Percentiles rank a stretch among this genome's conserved stretches.
These are phyloP conservation scores for Echeneis naucrates DNA, from an alignment of 2,797 vertebrate genomes.

Conservation along the genomic window DNA sequence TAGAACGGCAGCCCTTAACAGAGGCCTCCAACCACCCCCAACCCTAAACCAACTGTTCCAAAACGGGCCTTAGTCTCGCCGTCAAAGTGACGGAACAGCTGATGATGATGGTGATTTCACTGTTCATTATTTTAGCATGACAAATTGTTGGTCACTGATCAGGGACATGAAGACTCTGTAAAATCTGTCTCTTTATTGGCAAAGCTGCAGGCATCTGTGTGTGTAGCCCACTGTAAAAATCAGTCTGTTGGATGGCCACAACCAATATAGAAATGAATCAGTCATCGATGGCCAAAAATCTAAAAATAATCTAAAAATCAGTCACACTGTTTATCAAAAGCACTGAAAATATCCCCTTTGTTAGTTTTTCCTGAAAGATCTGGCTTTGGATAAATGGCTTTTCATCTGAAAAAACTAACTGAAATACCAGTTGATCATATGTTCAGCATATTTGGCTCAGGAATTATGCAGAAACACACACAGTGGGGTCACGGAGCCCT, in stretches of 20 bases:
- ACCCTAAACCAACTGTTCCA: background rate
- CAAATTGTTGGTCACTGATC: background rate
- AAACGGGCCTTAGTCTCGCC: no score
- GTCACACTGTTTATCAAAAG: constrained; percentile 41
- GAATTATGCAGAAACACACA: constrained; percentile 35
- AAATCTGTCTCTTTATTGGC: background rate
- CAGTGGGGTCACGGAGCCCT: constrained; percentile 28
- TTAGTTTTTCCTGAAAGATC: constrained; percentile 35
- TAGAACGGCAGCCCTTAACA: constrained; percentile 3
- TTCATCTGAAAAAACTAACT: constrained; percentile 22
- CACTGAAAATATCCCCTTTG: constrained; percentile 32
- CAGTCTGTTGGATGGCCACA: background rate
- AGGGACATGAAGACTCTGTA: background rate
- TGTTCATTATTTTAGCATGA: background rate
- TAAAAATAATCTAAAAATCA: constrained; percentile 15
- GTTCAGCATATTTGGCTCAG: constrained; percentile 68
- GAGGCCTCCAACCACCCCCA: background rate
- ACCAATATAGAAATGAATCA: background rate
- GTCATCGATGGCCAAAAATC: background rate
- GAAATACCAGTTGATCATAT: constrained; percentile 11
- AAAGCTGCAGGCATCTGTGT: constrained; percentile 1
- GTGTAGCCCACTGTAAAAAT: background rate
- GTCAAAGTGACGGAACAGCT: no score
- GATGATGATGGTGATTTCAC: background rate
- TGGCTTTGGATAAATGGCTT: constrained; percentile 61